Evolutionary conservation across 2,888 invertebrate genomes (phyloP).

Genomic region (Tenthredo scrophulariae): DNA sequence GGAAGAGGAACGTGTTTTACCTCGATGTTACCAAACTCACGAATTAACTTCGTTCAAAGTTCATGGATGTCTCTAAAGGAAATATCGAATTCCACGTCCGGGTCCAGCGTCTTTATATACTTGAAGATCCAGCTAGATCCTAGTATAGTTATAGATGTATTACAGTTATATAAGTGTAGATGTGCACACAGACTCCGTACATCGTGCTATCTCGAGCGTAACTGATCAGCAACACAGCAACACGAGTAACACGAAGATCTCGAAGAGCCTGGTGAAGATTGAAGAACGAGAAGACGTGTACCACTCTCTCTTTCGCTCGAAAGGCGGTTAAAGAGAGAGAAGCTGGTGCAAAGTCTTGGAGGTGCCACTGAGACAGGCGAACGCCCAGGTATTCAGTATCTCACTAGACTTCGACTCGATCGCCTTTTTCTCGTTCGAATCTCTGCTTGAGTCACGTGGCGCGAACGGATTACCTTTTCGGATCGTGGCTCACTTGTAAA

Average conservation of each 20-base stretch:
- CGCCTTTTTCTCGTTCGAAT: slow-evolving; percentile 33
- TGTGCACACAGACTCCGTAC: background rate
- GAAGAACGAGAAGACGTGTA: slow-evolving; percentile 29
- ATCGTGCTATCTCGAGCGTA: background rate
- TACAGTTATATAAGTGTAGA: background rate
- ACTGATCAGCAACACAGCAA: slow-evolving; percentile 21
- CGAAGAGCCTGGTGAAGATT: background rate
- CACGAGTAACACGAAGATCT: background rate
- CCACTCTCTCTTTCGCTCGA: slow-evolving; percentile 35
- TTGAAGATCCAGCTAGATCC: background rate
- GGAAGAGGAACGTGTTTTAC: no score
- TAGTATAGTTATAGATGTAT: no score
- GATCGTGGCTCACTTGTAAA: background rate
- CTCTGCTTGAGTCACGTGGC: slow-evolving; percentile 28
- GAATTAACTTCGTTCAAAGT: background rate
- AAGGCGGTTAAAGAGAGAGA: slow-evolving; percentile 32
- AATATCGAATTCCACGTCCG: background rate
- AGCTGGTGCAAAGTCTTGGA: slow-evolving; percentile 5
- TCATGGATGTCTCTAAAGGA: background rate
- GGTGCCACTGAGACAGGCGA: slow-evolving; percentile 25
- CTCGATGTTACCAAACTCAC: background rate
- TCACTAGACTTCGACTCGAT: slow-evolving; percentile 62
- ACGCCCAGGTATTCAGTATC: slow-evolving; percentile 60
- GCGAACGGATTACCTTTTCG: slow-evolving; percentile 4
- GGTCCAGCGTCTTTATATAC: background rate